A percentile compares a stretch with the other conserved stretches of the same genome.
Evolutionary conservation across 2,888 invertebrate genomes (phyloP).

Genomic region (Thereva unica): DNA sequence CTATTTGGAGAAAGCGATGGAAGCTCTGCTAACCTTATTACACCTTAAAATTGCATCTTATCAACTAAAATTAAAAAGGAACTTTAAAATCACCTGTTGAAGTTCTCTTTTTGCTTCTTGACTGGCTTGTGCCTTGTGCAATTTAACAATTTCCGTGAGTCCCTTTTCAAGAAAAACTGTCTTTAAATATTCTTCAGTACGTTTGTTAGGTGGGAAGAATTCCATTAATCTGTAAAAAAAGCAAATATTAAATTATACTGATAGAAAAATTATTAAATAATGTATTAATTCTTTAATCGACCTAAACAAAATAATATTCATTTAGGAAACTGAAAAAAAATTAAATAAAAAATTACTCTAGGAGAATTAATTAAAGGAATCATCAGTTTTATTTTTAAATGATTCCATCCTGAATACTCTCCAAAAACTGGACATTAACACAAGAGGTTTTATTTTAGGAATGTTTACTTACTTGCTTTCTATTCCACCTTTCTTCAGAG

Average conservation of each 20-base stretch:
- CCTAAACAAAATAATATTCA: constrained; percentile 37
- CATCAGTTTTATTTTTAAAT: constrained; percentile 43
- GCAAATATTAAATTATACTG: background rate
- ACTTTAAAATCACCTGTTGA: constrained; percentile 61
- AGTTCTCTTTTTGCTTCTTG: constrained; percentile 82
- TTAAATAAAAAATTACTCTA: constrained; percentile 41
- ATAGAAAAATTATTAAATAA: constrained; percentile 1
- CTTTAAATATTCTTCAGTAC: constrained; percentile 86
- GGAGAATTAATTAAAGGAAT: constrained; percentile 55
- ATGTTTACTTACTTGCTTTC: constrained; percentile 63
- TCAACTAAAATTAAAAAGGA: background rate
- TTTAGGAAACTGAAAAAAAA: constrained; percentile 26
- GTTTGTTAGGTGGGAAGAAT: constrained; percentile 92
- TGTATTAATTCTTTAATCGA: constrained; percentile 30
- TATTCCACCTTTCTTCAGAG: constrained; percentile 85
- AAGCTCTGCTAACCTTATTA: too few relatives aligned
- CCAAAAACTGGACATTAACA: constrained; percentile 36
- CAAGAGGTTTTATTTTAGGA: background rate
- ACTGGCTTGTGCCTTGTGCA: constrained; percentile 82
- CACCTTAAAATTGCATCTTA: background rate
- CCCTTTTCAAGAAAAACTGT: constrained; percentile 79
- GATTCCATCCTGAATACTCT: constrained; percentile 50
- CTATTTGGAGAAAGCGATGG: too few relatives aligned
- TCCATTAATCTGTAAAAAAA: constrained; percentile 73
- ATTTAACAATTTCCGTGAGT: constrained; percentile 76